Percentiles rank a stretch among this genome's conserved stretches.
phyloP scores from a whole-genome alignment of 2,797 vertebrate genomes.

The Lepus townsendii region DNA sequence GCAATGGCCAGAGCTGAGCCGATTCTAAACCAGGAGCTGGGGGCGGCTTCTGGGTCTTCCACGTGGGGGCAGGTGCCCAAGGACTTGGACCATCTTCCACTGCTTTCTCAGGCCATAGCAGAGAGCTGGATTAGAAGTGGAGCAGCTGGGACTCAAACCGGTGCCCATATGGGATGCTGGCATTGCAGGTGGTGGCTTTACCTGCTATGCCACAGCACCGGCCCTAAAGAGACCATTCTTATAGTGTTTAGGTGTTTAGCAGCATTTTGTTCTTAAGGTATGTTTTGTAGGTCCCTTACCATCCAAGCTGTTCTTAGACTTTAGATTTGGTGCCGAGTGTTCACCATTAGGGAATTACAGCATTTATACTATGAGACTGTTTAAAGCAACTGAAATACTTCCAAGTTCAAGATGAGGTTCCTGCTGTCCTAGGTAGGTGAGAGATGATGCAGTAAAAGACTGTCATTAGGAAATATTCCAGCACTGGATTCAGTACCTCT shows the following conservation, averaged over 20 bases:
- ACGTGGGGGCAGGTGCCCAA: no score
- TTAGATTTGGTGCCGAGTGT: not conserved
- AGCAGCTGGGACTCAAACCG: no score
- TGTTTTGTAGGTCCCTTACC: not conserved
- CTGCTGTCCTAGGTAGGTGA: not conserved
- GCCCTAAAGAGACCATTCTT: not conserved
- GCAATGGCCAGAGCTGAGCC: no score
- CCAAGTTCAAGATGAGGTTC: not conserved
- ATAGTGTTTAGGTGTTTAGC: not conserved
- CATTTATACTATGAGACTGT: not conserved
- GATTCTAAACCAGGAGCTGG: no score
- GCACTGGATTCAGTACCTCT: no score
- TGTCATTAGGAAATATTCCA: not conserved
- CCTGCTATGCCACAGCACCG: no score
- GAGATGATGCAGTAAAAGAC: not conserved
- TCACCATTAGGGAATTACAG: not conserved
- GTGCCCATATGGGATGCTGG: no score
- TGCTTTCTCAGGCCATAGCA: no score
- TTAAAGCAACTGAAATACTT: not conserved
- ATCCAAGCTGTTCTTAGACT: not conserved
- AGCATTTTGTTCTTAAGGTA: not conserved
- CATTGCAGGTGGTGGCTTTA: no score
- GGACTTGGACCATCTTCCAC: no score
- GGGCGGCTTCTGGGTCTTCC: no score
- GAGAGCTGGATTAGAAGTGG: no score